phyloP scores from a whole-genome alignment of 2,113 vertebrate genomes.

The Tympanuchus pallidicinctus region DNA sequence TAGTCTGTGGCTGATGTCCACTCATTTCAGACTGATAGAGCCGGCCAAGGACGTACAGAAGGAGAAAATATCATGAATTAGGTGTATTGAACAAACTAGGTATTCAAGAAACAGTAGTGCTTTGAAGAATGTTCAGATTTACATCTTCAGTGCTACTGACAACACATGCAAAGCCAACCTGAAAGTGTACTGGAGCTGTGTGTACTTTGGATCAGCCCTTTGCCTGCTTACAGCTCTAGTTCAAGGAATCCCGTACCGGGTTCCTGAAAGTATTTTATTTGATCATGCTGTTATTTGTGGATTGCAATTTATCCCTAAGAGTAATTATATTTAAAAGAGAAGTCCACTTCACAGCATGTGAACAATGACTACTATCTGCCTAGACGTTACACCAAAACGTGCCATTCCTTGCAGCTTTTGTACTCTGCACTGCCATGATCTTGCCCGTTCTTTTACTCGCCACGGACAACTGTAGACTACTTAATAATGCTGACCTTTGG shows the following conservation, averaged over 20 bases:
- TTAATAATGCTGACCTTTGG: neutral
- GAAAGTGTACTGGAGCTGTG: neutral
- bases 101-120: neutral
- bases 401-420: neutral
- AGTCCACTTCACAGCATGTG: neutral
- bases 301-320: neutral
- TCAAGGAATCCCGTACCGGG: neutral
- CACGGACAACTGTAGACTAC: neutral
- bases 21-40: neutral
- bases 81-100: neutral
- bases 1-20: neutral
- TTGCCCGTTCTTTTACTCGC: accelerated
- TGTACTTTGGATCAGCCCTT: slow-evolving; percentile 20
- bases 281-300: neutral
- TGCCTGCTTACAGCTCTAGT: neutral
- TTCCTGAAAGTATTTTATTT: neutral
- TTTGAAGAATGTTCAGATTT: neutral
- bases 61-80: neutral
- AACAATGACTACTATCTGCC: neutral
- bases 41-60: neutral
- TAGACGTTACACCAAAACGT: neutral
- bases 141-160: neutral
- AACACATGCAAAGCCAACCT: neutral
- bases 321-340: neutral
- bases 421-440: neutral